Evolutionary conservation across 2,888 invertebrate species (phyloP), one percentile per base, ranked within the genome.

Genomic region (Zelleria hepariella): DNA sequence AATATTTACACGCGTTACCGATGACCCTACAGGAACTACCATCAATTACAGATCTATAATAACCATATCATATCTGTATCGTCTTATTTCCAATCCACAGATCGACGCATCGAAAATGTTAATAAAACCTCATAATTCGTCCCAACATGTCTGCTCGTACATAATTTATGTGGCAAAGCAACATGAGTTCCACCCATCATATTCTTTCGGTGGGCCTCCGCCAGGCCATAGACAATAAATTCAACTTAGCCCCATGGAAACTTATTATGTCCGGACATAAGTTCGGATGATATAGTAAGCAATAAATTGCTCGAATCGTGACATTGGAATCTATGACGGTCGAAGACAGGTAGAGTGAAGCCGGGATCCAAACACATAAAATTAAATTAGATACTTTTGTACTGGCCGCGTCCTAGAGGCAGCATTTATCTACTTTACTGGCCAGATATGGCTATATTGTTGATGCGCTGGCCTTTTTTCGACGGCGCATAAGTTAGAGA

Each of bases 241-340:
- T 75, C 69, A 71, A 77, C 75, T 78, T 77, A 76, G 68, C 68
- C 69, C 67, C 68, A 65, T 65, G 68, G 71, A 74, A 75, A 75
- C 72, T 78, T 77, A 78, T 77, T 76, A 77, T 73, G 72, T 71
- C 67, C 68, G 68, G 72, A 67, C 75, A 69, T 74, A 74, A 75
- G 73, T 76, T 75, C 69, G 68, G 73, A 79, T 82, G 82, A 83
- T 83, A 79, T 80, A 81, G 73, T 73, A 72, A 73, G 69, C 76
- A 71, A 81, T 84, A 82, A 83, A 82, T 82, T 75, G 70, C 67
- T 72, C 65, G 66, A 67, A 63, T 66, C 70, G 66, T 72, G 80
- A 79, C 79, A 75, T 73, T 68, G 75, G 79, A 72, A 76, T 78
- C 79, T 80, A 78, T 79, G 78, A 75, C 73, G 77, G 73, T 71